Evolutionary conservation across 2,797 vertebrate species (phyloP).

Genomic region (Austrolebias charrua): DNA sequence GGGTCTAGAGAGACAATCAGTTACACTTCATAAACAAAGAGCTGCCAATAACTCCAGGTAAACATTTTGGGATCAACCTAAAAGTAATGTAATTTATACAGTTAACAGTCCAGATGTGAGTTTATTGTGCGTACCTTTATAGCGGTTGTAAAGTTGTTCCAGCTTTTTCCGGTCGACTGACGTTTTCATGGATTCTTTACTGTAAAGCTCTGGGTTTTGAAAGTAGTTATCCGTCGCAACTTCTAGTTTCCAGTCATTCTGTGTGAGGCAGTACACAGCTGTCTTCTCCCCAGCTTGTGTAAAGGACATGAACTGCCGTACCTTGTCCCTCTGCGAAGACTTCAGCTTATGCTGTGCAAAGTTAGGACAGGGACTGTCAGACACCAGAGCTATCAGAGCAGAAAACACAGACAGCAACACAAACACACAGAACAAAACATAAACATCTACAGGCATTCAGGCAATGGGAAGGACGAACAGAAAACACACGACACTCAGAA

Average conservation of each 20-base stretch:
- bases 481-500: constrained; percentile 14
- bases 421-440: constrained; percentile 67
- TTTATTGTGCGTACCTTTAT: constrained; percentile 85
- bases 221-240: constrained; percentile 96
- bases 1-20: constrained; percentile 81
- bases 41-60: neutral
- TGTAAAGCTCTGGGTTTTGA: constrained; percentile 90
- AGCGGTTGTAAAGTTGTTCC: constrained; percentile 92
- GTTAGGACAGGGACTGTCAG: constrained; percentile 83
- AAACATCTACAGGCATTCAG: constrained; percentile 77
- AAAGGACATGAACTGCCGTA: constrained; percentile 97
- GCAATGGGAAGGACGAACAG: constrained; percentile 24
- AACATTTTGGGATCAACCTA: neutral
- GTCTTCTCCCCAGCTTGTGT: constrained; percentile 95
- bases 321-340: constrained; percentile 97
- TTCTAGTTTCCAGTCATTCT: constrained; percentile 97
- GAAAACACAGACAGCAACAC: constrained; percentile 66
- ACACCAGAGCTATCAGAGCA: constrained; percentile 58
- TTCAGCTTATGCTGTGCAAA: constrained; percentile 94
- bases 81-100: neutral
- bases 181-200: constrained; percentile 93
- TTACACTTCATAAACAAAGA: neutral
- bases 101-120: neutral
- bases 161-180: constrained; percentile 91
- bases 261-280: constrained; percentile 92